Evolutionary conservation across 1,140 invertebrate species (phyloP), one percentile per base, ranked within the genome.

Genomic region (Probaryconus sp.): DNA sequence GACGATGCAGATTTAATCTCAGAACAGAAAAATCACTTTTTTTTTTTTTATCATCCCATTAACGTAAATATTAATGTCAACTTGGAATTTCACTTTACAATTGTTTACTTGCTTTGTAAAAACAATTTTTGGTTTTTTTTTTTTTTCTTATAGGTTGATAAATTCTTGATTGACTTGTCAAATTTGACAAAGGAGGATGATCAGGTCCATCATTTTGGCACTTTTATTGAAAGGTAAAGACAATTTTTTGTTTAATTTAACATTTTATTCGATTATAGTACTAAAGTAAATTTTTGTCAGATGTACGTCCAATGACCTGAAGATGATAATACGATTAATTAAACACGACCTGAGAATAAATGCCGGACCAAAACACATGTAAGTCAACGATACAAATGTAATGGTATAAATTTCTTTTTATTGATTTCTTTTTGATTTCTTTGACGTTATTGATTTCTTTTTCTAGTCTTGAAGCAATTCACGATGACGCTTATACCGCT

Each of bases 311-410:
- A 91, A 95, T 83, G 96, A 98, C 86, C 85, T 98, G 40, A 95
- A 94, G 88, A 95, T 93, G 89, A 88, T 97, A 5, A 92, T 98
- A 5, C 88, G 96, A 9, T 85, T 98, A 24, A 94, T 98, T 4
- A 97, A 97, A 87, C 94, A 95, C 78, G 97, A 98, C 87, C 88
- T 98, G 33, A 89, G 95, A 73, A 98, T 98, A 50, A 97, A 97
- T 83, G 93, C 96, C 26, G 96, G 96, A 3, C 93, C 96, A 1
- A 96, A 97, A 85, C 95, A 96, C 80, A 94, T 98, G 88, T 92
- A 92, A 87, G 90, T 85, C 16, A 37, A 9, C 5, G 21, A 11
- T 55, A 45, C 31, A 24, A 10, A 9, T 35, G 0, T 9, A 33
- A 33, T 16, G 5, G 9, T 4, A 37, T 7, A 24, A 13, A 10